Conservation (phyloP, 2,888 invertebrate genomes). For the Dolichomitus sp. region DNA sequence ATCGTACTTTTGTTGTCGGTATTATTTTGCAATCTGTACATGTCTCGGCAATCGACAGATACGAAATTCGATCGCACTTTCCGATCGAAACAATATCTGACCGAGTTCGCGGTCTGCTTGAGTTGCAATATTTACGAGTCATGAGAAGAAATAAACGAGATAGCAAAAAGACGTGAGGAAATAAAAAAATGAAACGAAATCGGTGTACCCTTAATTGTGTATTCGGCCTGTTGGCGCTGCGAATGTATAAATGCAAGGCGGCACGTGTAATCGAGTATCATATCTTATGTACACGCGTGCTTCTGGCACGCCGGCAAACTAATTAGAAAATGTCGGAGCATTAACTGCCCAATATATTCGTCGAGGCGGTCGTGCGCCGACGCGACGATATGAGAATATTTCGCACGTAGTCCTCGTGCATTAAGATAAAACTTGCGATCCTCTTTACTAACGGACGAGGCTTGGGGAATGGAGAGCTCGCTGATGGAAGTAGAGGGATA, state of each 20-base stretch:
- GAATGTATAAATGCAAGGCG: slow-evolving; percentile 46
- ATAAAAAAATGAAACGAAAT: not conserved
- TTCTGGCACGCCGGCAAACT: slow-evolving; percentile 60
- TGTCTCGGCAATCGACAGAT: slow-evolving; percentile 7
- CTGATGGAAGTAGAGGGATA: slow-evolving; percentile 35
- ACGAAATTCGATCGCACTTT: slow-evolving; percentile 17
- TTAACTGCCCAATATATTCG: slow-evolving; percentile 65
- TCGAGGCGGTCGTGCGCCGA: slow-evolving; percentile 47
- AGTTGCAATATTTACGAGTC: slow-evolving; percentile 19
- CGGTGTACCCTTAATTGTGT: slow-evolving; percentile 10
- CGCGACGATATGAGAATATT: slow-evolving; percentile 62
- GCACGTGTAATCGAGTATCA: slow-evolving; percentile 47
- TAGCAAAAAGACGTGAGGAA: not conserved
- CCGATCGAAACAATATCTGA: slow-evolving; percentile 1
- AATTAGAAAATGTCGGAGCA: slow-evolving; percentile 63
- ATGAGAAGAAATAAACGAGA: not conserved
- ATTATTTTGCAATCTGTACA: slow-evolving; percentile 21
- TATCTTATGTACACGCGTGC: slow-evolving; percentile 49
- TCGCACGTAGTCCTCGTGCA: slow-evolving; percentile 61
- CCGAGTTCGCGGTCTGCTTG: not conserved
- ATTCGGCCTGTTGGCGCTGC: not conserved
- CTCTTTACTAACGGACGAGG: not conserved
- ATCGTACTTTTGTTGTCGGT: not conserved
- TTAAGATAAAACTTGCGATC: slow-evolving; percentile 60
- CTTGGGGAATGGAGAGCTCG: slow-evolving; percentile 35